These are phyloP conservation scores for Phalanger gymnotis DNA, from an alignment of 2,797 vertebrate genomes.

Conservation along the genomic window DNA sequence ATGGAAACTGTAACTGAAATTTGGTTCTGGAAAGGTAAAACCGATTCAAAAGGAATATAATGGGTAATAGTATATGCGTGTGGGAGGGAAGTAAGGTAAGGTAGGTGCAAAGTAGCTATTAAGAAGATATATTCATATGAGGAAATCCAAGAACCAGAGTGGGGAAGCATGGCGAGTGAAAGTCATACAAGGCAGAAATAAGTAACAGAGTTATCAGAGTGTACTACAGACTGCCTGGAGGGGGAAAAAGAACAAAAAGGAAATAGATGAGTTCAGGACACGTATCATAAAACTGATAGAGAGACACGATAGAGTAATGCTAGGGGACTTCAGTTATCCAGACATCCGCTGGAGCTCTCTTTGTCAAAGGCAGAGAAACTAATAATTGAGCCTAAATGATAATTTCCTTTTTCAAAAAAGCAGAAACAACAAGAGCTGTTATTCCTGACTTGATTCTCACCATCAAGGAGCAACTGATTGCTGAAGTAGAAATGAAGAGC, in stretches of 20 bases:
- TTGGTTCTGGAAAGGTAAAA: not conserved
- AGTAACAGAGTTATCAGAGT: not conserved
- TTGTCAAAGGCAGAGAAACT: not conserved
- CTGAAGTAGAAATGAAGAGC: not conserved
- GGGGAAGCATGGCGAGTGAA: not conserved
- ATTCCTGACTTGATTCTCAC: not conserved
- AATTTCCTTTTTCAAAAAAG: not conserved
- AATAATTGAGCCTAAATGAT: not conserved
- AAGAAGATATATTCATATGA: not conserved
- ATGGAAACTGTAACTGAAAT: not conserved
- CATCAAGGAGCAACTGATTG: not conserved
- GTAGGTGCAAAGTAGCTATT: not conserved
- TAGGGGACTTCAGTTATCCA: not conserved
- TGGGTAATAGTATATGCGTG: not conserved
- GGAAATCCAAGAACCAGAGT: not conserved
- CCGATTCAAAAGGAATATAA: not conserved
- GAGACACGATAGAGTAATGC: not conserved
- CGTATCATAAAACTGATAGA: not conserved
- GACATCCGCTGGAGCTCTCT: not conserved
- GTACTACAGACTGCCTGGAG: not conserved
- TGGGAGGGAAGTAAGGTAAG: not conserved
- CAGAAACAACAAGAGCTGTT: not conserved
- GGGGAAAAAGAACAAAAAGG: not conserved
- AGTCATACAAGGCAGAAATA: not conserved
- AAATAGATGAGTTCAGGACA: not conserved